These are phyloP conservation scores for Matsumyia berberina DNA, from an alignment of 2,888 invertebrate genomes.

Conservation along the genomic window DNA sequence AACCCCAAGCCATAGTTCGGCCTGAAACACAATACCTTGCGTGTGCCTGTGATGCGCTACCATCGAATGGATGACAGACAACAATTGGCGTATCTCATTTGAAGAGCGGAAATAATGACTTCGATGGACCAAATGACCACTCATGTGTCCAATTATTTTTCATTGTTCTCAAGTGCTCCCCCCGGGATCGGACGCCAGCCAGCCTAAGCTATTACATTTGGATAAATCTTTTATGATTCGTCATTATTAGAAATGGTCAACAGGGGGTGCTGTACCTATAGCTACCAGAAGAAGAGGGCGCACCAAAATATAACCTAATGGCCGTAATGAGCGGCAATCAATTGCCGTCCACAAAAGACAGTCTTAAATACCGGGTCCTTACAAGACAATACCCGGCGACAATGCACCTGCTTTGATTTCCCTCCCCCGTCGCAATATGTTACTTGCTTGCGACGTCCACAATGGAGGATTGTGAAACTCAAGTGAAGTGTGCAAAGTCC, in stretches of 20 bases:
- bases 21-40: constrained; percentile 53
- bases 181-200: constrained; percentile 33
- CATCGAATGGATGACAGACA: constrained; percentile 51
- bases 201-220: constrained; percentile 57
- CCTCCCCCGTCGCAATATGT: constrained; percentile 8
- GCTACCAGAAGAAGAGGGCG: constrained; percentile 18
- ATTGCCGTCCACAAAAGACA: constrained; percentile 65
- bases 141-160: constrained; percentile 79
- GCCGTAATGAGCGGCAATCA: constrained; percentile 74
- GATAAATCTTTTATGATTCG: constrained; percentile 74
- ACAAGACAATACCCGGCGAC: constrained; percentile 51
- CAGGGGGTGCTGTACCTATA: constrained; percentile 18
- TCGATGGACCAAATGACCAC: constrained; percentile 78
- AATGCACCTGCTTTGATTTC: constrained; percentile 27
- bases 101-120: constrained; percentile 76
- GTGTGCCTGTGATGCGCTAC: neutral
- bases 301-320: constrained; percentile 58
- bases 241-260: constrained; percentile 47
- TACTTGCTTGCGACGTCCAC: neutral
- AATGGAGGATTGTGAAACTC: constrained; percentile 15
- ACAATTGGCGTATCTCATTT: constrained; percentile 74
- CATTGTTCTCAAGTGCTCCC: constrained; percentile 77
- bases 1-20: constrained; percentile 48
- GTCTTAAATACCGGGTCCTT: constrained; percentile 66
- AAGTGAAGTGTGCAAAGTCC: constrained; percentile 68